These are phyloP conservation scores for Graptemys geographica DNA, from an alignment of 2,797 vertebrate species.

Conservation along the genomic window DNA sequence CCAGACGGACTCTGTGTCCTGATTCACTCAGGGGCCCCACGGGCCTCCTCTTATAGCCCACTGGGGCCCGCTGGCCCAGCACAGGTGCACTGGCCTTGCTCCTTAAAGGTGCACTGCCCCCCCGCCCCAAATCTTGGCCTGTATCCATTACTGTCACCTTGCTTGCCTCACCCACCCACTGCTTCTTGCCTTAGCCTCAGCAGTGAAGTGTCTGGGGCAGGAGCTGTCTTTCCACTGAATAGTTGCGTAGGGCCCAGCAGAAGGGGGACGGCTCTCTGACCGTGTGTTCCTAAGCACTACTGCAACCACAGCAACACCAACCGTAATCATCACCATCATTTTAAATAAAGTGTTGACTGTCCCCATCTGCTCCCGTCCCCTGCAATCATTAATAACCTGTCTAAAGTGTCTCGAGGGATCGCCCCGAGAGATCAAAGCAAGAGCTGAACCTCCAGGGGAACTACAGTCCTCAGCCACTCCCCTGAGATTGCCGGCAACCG, in stretches of 20 bases:
- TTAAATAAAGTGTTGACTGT: neutral
- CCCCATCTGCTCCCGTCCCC: neutral
- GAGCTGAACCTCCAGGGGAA: neutral
- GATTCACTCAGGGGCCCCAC: neutral
- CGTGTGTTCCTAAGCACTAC: too few relatives aligned
- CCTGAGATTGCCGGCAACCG: neutral
- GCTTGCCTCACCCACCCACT: neutral
- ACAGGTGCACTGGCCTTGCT: neutral
- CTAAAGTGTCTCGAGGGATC: neutral
- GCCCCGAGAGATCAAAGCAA: neutral
- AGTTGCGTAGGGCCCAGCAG: neutral
- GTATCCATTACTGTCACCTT: too few relatives aligned
- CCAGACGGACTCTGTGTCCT: neutral
- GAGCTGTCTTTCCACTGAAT: neutral
- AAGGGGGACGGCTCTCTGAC: neutral
- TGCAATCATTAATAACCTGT: neutral
- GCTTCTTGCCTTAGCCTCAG: neutral
- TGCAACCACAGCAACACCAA: neutral
- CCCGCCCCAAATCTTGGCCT: neutral
- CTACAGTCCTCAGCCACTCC: neutral
- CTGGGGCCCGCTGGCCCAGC: neutral
- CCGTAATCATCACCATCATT: neutral
- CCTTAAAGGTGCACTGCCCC: too few relatives aligned
- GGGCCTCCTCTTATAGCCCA: neutral
- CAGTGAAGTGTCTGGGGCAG: neutral